Percentiles rank a stretch among this genome's conserved stretches.
phyloP scores from a whole-genome alignment of 92 coral and sea anemone species.

The Anthopleura xanthogrammica region DNA sequence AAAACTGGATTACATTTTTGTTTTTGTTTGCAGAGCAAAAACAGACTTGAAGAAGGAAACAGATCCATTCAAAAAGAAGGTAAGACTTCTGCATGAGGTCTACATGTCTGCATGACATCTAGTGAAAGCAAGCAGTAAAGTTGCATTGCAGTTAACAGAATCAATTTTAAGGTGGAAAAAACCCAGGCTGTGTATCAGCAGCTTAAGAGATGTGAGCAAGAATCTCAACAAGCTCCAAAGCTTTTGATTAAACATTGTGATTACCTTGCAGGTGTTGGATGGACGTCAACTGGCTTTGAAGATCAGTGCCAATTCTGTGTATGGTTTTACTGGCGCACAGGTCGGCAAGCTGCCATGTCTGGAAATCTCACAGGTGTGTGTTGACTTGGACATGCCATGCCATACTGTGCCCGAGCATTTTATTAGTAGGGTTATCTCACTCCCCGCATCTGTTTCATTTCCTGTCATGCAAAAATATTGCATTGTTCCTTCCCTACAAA shows the following conservation, averaged over 20 bases:
- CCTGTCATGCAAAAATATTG: not conserved
- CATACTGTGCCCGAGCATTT: no score
- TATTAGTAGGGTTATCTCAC: no score
- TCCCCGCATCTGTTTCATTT: no score
- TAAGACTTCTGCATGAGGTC: not conserved
- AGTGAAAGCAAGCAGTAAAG: no score
- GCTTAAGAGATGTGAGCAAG: no score
- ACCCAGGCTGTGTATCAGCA: no score
- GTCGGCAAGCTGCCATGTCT: conserved; percentile 97
- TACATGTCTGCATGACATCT: no score
- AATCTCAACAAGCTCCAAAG: no score
- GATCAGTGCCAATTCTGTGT: conserved; percentile 96
- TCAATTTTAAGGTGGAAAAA: no score
- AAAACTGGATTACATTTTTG: not conserved
- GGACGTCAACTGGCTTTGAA: conserved; percentile 99
- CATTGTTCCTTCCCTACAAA: no score
- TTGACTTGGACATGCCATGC: not conserved
- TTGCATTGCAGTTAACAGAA: no score
- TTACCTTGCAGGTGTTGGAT: conserved; percentile 75
- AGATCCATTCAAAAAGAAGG: conserved; percentile 95
- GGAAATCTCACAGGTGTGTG: conserved; percentile 90
- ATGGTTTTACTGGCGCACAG: conserved; percentile 99
- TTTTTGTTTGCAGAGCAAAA: conserved; percentile 66
- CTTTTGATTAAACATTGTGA: not conserved
- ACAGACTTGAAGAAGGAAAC: conserved; percentile 92